phyloP scores from a whole-genome alignment of 2,113 vertebrate genomes.

The Pangasianodon hypophthalmus region DNA sequence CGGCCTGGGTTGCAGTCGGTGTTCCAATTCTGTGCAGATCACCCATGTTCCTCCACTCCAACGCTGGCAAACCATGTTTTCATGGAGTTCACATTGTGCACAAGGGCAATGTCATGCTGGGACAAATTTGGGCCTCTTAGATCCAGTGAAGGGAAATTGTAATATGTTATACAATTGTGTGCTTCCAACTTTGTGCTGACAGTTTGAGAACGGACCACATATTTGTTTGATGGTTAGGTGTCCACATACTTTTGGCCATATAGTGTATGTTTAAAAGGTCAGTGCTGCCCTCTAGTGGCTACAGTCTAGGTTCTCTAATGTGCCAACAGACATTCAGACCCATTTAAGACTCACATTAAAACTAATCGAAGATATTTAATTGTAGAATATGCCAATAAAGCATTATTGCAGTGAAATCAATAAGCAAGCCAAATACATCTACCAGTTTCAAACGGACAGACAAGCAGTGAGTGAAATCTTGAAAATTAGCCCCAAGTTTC shows the following conservation, averaged over 20 bases:
- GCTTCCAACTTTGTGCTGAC: neutral
- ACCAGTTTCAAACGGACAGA: neutral
- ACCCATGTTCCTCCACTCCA: no score
- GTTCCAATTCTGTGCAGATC: no score
- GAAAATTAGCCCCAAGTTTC: neutral
- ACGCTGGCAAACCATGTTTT: no score
- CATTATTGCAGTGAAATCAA: neutral
- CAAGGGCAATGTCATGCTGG: neutral
- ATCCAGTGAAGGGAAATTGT: neutral
- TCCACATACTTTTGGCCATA: neutral
- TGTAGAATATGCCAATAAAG: neutral
- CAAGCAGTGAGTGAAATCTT: neutral
- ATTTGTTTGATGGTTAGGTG: neutral
- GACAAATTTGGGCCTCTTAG: neutral
- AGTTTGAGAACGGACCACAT: neutral
- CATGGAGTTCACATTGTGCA: no score
- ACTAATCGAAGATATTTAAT: neutral
- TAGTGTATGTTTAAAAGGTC: no score
- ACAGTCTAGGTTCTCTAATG: neutral
- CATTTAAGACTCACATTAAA: neutral
- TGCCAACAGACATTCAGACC: neutral
- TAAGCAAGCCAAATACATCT: neutral
- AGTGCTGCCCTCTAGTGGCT: conserved; percentile 29
- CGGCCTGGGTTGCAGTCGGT: no score
- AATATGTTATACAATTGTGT: neutral